These are phyloP conservation scores for Enteromius mattozi DNA, from an alignment of 2,797 vertebrate species.

Conservation along the genomic window DNA sequence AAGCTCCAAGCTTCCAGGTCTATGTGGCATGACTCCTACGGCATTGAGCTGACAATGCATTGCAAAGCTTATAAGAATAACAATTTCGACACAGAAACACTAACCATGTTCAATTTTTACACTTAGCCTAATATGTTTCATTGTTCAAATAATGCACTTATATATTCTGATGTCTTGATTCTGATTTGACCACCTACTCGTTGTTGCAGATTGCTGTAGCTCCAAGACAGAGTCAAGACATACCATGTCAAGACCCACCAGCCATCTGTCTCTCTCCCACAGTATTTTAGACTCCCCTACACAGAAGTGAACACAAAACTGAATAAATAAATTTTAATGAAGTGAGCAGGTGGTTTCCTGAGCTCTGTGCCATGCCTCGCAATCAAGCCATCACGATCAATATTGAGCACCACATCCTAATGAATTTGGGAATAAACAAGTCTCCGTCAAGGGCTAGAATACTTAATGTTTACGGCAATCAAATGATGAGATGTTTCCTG, in stretches of 20 bases:
- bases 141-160: neutral
- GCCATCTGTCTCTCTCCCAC: slow-evolving; percentile 41
- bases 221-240: neutral
- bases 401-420: slow-evolving; percentile 32
- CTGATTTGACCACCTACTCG: neutral
- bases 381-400: slow-evolving; percentile 41
- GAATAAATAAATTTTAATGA: slow-evolving; percentile 55
- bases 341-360: slow-evolving; percentile 40
- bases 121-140: neutral
- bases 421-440: slow-evolving; percentile 34
- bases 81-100: neutral
- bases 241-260: slow-evolving; percentile 12
- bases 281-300: slow-evolving; percentile 7
- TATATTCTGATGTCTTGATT: neutral
- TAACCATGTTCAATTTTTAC: neutral
- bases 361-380: neutral
- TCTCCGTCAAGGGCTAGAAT: slow-evolving; percentile 13
- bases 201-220: neutral
- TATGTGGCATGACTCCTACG: neutral
- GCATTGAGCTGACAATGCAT: neutral
- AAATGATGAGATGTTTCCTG: neutral
- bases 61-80: neutral
- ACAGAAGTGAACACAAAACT: slow-evolving; percentile 37
- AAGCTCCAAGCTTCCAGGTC: slow-evolving; percentile 6
- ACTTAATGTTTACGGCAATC: neutral